Evolutionary conservation across 2,113 vertebrate genomes (phyloP).

Genomic region (Aplodontia rufa): DNA sequence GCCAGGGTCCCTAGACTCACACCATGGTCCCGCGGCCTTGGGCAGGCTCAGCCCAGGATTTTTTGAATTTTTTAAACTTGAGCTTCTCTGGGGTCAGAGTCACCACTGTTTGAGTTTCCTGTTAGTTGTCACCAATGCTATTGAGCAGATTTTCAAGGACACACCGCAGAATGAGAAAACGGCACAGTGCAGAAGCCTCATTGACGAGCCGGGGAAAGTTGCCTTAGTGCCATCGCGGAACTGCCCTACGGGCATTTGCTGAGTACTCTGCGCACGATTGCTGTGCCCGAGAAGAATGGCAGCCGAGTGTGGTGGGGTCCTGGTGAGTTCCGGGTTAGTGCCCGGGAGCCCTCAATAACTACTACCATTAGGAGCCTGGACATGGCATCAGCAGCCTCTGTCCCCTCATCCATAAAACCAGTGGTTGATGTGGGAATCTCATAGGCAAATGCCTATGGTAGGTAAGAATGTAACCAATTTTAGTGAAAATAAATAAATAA

Average conservation of each 20-base stretch:
- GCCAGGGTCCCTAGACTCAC: neutral
- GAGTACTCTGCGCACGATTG: too few relatives aligned
- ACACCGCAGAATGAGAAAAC: neutral
- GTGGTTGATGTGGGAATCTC: neutral
- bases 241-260: too few relatives aligned
- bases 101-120: neutral
- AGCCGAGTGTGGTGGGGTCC: neutral
- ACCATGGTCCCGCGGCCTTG: neutral
- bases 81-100: neutral
- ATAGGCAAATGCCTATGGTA: neutral
- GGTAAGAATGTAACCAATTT: neutral
- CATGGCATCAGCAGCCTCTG: neutral
- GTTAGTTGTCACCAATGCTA: neutral
- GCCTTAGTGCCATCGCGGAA: rapidly evolving
- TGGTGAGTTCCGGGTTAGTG: neutral
- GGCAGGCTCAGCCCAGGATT: neutral
- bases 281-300: neutral
- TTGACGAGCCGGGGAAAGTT: neutral
- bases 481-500: neutral
- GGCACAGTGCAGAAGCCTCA: neutral
- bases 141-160: neutral
- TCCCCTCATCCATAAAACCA: neutral
- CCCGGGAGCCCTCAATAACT: neutral
- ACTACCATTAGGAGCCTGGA: neutral
- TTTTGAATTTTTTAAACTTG: neutral